Base-by-base conservation (phyloP, 2,797 vertebrate genomes). In the Squalus acanthias region DNA sequence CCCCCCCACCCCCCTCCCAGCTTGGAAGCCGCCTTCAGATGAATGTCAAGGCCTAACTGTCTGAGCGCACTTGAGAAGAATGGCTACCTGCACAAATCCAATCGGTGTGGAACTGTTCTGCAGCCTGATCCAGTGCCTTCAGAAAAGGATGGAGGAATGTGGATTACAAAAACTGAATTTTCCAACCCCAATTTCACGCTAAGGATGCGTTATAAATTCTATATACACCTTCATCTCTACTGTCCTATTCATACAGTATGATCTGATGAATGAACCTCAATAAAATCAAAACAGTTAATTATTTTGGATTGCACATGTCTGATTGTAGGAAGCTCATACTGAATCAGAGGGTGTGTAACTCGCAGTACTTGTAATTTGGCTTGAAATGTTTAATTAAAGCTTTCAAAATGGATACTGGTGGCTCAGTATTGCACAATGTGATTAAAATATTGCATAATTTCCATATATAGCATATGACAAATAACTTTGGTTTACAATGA, bases 261-360 rank as follows among this genome's bases (percentile, higher is more conserved):
- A 91, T 60, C 57, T 91, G 29, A 33, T 63, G 85, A 63, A 6
- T 63, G 26, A 26, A 15, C 57, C 26, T 63, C 88, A 91, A 88
- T 22, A 87, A 87, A 24, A 57, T 88, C 85, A 53, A 91, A 91
- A 91, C 57, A 91, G 88, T 60, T 89, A 60, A 89, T 63, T 91
- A 91, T 91, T 91, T 91, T 63, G 88, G 57, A 91, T 91, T 91
- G 12, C 88, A 26, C 50, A 88, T 88, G 24, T 57, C 87, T 88
- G 87, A 85, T 85, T 85, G 79, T 46, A 85, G 82, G 39, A 46
- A 87, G 17, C 20, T 87, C 82, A 50, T 60, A 33, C 26, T 63
- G 88, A 91, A 60, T 91, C 53, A 60, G 26, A 60, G 88, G 88
- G 53, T 91, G 88, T 91, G 57, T 53, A n/a, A 76, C 74, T n/a